Conservation (phyloP, 2,113 vertebrate species). For the Taxidea taxus region DNA sequence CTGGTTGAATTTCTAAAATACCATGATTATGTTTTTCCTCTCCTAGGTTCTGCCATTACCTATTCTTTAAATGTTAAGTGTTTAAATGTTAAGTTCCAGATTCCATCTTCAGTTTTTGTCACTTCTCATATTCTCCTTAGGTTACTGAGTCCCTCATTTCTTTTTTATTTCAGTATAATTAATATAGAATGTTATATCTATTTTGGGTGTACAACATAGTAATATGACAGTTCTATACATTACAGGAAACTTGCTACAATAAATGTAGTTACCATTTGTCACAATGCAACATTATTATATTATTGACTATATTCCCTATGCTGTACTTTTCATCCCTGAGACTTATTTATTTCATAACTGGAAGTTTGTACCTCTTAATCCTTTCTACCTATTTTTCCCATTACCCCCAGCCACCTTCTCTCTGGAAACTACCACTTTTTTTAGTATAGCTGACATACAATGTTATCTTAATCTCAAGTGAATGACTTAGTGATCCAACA, state of each 20-base stretch:
- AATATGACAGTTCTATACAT: not conserved
- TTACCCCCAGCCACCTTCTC: not conserved
- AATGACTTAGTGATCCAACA: not conserved
- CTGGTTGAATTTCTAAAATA: slow-evolving; percentile 11
- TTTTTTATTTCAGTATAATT: not conserved
- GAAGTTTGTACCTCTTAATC: not conserved
- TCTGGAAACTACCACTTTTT: not conserved
- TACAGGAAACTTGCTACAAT: not conserved
- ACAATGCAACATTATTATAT: not conserved
- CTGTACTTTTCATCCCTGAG: not conserved
- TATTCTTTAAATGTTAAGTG: not conserved
- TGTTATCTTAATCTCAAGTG: not conserved
- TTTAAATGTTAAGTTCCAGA: no score
- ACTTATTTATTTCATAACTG: not conserved
- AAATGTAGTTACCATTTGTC: not conserved
- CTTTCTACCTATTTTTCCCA: not conserved
- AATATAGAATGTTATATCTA: not conserved
- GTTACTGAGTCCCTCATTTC: not conserved
- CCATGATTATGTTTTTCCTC: not conserved
- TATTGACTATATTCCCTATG: not conserved
- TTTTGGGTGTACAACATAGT: not conserved
- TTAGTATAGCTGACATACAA: not conserved
- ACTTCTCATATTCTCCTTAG: not conserved
- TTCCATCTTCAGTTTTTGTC: not conserved
- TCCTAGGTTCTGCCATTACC: not conserved